A percentile compares a stretch with the other conserved stretches of the same genome.
Evolutionary conservation across 1,140 invertebrate species (phyloP).

Genomic region (Calliopsis andreniformis): DNA sequence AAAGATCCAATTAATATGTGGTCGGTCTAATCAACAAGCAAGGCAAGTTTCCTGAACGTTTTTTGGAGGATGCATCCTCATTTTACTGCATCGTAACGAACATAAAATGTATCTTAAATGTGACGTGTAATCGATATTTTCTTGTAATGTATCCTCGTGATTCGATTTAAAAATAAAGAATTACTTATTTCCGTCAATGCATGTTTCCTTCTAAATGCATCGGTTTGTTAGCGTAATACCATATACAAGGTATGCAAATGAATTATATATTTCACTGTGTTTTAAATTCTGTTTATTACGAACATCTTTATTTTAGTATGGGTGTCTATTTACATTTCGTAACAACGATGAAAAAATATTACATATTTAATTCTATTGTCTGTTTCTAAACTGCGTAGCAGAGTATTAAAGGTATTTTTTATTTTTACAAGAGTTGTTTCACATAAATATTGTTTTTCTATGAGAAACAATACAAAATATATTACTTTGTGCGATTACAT

Average conservation of each 20-base stretch:
- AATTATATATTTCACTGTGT: too few relatives aligned
- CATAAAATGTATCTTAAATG: conserved; percentile 68
- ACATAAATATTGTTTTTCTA: background rate
- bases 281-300: background rate
- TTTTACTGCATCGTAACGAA: conserved; percentile 52
- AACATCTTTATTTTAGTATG: background rate
- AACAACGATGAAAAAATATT: conserved; percentile 1
- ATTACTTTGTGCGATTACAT: background rate
- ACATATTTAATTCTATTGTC: background rate
- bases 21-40: conserved; percentile 31
- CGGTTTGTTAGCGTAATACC: too few relatives aligned
- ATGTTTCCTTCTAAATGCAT: background rate
- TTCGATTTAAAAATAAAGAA: conserved; percentile 64
- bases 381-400: background rate
- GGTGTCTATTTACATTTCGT: background rate
- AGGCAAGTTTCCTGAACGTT: conserved; percentile 40
- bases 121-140: conserved; percentile 70
- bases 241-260: background rate
- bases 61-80: conserved; percentile 22
- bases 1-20: too few relatives aligned
- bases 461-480: conserved; percentile 20
- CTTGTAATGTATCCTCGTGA: conserved; percentile 68
- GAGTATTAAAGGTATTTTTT: background rate
- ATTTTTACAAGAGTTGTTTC: conserved; percentile 5
- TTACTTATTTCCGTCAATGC: conserved; percentile 58